Conservation (phyloP, 2,113 vertebrate species). For the Nansenia antarctica region DNA sequence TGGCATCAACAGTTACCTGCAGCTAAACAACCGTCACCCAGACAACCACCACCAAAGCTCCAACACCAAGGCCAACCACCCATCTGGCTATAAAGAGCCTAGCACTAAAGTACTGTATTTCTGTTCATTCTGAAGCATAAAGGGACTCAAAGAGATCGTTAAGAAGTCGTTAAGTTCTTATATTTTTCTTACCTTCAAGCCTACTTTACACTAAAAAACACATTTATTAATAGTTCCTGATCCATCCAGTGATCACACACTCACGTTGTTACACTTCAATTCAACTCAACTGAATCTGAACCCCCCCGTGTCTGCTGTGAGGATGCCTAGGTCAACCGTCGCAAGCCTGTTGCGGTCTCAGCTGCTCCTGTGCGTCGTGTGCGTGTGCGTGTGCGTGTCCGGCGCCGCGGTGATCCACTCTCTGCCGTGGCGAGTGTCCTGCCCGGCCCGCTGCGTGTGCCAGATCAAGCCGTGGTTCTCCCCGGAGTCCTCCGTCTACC, state of each 20-base stretch:
- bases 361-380: constrained; percentile 71
- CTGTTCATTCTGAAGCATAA: too few species aligned
- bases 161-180: too few species aligned
- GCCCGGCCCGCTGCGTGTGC: constrained; percentile 82
- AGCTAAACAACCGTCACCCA: too few species aligned
- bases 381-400: constrained; percentile 48
- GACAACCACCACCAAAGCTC: too few species aligned
- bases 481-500: constrained; percentile 85
- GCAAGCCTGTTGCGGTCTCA: constrained; percentile 66
- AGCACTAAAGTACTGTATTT: too few species aligned
- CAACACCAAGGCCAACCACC: too few species aligned
- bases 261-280: not conserved
- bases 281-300: constrained; percentile 27
- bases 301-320: constrained; percentile 23
- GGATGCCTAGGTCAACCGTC: constrained; percentile 65
- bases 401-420: constrained; percentile 71
- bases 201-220: too few species aligned
- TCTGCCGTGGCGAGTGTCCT: constrained; percentile 86
- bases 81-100: too few species aligned
- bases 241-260: too few species aligned
- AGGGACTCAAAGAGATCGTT: too few species aligned
- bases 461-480: constrained; percentile 95
- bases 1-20: not conserved
- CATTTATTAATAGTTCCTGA: too few species aligned
- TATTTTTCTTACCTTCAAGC: too few species aligned